Evolutionary conservation across 2,797 vertebrate species (phyloP), one percentile per base, ranked within the genome.

Genomic region (Galaxias olidus): DNA sequence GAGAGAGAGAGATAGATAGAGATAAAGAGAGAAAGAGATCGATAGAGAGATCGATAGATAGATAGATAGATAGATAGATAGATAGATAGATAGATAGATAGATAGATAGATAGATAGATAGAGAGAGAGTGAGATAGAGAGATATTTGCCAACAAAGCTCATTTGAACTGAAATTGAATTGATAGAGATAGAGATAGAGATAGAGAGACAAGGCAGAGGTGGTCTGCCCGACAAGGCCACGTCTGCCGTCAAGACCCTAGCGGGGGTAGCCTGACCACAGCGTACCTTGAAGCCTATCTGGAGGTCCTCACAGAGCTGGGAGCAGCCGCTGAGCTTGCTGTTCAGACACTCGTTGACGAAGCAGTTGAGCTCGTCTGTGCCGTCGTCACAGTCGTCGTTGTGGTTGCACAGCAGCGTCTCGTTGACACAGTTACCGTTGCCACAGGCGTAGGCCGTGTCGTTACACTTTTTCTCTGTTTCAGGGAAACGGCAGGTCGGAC

Each of bases 251-350:
- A n/a, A n/a, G n/a, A n/a, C n/a, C n/a, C 9, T 17, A 17, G 49
- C 42, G n/a, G 14, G 13, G 47, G 47, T 59, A 48, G 62, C 72
- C 66, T 73, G n/a, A n/a, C 30, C 30, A 3, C 30, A 3, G 30
- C 81, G 82, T 81, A 98, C 98, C 95, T 99, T 99, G 85, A 96
- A 98, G 75, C 96, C 94, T 63, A 97, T 93, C 20, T 93, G 91
- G 69, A 98, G 92, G 76, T 98, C 96, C 70, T 96, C 95, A 78
- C 98, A 99, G 71, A 99, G 97, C 63, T 99, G 98, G 1, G 96
- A 94, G 81, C 97, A 99, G 48, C 96, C 96, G 17, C 96, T 99
- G 83, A 97, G 75, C 85, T 95, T 88, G 53, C 96, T 95, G 82
- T 98, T 98, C 73, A 98, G 87, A 77, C 97, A 99, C 80, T 99